phyloP scores from a whole-genome alignment of 2,888 invertebrate genomes.

The Thera obeliscata region DNA sequence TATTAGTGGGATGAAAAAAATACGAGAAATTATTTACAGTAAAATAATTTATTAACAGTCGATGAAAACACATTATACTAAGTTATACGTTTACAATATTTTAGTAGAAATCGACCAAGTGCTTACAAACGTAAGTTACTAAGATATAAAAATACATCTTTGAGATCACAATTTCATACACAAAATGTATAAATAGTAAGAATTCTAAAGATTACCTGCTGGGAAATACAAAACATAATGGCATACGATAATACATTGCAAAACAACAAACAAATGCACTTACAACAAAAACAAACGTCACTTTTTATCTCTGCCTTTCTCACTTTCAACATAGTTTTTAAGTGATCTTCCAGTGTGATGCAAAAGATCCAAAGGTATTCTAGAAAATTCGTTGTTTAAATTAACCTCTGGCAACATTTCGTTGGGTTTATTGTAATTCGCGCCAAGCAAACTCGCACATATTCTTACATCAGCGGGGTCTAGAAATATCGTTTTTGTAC shows the following conservation, averaged over 20 bases:
- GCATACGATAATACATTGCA: constrained; percentile 6
- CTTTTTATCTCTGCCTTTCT: constrained; percentile 42
- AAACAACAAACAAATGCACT: constrained; percentile 46
- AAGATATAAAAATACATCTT: constrained; percentile 23
- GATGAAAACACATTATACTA: neutral
- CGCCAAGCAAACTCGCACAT: constrained; percentile 53
- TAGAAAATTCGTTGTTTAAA: constrained; percentile 57
- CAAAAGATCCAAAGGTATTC: constrained; percentile 55
- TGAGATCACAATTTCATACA: constrained; percentile 29
- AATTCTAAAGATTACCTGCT: neutral
- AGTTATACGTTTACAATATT: constrained; percentile 27
- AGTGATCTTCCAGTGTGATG: constrained; percentile 67
- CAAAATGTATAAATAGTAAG: constrained; percentile 1
- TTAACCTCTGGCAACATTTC: constrained; percentile 39
- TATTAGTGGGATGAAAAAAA: neutral
- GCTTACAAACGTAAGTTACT: neutral
- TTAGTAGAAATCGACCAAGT: constrained; percentile 13
- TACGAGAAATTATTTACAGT: neutral
- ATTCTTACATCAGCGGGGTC: constrained; percentile 63
- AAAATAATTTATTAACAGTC: neutral
- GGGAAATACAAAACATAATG: constrained; percentile 1
- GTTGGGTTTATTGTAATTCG: constrained; percentile 9
- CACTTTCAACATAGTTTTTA: constrained; percentile 61
- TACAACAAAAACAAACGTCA: constrained; percentile 12
- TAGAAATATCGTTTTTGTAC: constrained; percentile 56